Conservation (phyloP, 2,113 vertebrate genomes). For the Acrocephalus arundinaceus region DNA sequence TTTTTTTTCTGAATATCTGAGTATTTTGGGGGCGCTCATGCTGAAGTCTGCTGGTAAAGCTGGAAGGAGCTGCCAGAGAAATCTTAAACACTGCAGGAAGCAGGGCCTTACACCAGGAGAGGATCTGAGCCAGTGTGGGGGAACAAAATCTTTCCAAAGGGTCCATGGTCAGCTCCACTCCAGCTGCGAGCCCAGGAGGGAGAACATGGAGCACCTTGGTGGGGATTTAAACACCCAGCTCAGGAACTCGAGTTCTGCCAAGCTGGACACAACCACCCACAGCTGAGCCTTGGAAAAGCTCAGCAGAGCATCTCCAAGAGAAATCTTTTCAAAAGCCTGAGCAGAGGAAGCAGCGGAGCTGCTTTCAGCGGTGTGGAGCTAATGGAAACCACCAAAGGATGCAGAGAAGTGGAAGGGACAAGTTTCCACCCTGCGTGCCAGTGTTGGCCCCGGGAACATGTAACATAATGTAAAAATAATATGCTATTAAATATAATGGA, state of each 20-base stretch:
- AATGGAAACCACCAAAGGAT: conserved; percentile 29
- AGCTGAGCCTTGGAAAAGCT: conserved; percentile 17
- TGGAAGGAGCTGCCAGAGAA: background rate
- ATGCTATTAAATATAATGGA: conserved; percentile 38
- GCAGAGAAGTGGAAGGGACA: conserved; percentile 39
- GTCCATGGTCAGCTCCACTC: background rate
- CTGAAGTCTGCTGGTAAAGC: background rate
- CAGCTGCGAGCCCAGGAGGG: background rate
- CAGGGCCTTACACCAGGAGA: background rate
- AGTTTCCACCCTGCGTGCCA: conserved; percentile 44
- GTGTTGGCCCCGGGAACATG: background rate
- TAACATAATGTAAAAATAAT: conserved; percentile 64
- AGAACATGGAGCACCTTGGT: background rate
- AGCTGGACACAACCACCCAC: background rate
- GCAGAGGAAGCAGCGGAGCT: background rate
- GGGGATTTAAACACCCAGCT: background rate
- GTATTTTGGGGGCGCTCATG: background rate
- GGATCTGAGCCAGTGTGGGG: background rate
- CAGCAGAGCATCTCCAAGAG: conserved; percentile 24
- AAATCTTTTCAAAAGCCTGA: background rate
- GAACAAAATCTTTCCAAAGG: background rate
- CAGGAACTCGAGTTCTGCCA: background rate
- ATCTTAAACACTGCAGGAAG: background rate
- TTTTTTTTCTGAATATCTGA: background rate
- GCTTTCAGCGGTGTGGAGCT: background rate